Percentiles rank a stretch among this genome's conserved stretches.
Conservation (phyloP, 2,797 vertebrate genomes). For the Artibeus jamaicensis region DNA sequence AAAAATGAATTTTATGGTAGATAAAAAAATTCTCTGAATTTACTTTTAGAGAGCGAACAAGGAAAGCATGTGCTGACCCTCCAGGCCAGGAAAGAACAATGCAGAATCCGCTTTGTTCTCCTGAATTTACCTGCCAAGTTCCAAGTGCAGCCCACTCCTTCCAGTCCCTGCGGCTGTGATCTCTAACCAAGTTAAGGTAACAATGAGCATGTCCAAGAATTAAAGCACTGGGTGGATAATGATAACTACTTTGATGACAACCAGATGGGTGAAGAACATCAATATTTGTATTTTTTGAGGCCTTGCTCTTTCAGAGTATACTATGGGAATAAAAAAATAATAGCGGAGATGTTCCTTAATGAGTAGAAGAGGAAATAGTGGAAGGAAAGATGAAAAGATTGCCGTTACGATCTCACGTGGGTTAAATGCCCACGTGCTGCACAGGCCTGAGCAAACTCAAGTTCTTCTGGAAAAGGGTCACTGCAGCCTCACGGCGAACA, state of each 20-base stretch:
- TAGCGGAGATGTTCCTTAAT: neutral
- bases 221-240: neutral
- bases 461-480: neutral
- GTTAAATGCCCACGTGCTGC: neutral
- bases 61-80: neutral
- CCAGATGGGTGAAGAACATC: neutral
- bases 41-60: neutral
- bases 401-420: neutral
- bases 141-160: neutral
- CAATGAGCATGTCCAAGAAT: neutral
- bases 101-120: neutral
- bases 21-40: neutral
- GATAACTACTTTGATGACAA: neutral
- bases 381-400: neutral
- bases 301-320: neutral
- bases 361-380: neutral
- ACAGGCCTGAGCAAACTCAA: neutral
- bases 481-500: neutral
- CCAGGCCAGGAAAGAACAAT: neutral
- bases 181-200: neutral
- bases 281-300: neutral
- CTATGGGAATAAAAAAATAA: neutral
- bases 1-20: neutral
- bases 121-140: neutral
- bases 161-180: too few relatives aligned